phyloP scores from a whole-genome alignment of 2,888 invertebrate genomes.

The Theristus sp. region DNA sequence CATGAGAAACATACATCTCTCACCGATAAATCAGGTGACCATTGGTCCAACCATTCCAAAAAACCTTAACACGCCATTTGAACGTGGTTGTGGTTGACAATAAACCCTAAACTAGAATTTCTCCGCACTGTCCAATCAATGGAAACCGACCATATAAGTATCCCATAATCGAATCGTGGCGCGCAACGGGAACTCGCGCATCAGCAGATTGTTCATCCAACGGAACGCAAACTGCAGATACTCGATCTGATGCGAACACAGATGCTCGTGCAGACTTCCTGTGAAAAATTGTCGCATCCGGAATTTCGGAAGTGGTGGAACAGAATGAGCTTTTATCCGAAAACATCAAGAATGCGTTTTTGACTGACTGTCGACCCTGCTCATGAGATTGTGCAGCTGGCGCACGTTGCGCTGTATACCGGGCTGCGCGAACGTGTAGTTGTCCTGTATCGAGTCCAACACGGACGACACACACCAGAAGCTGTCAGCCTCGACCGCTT shows the following conservation, averaged over 20 bases:
- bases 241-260: constrained; percentile 79
- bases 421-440: constrained; percentile 98
- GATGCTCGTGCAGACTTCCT: constrained; percentile 71
- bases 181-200: constrained; percentile 80
- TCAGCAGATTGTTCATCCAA: constrained; percentile 98
- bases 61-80: no score
- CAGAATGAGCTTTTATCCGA: background rate
- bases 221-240: constrained; percentile 97
- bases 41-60: no score
- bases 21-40: no score
- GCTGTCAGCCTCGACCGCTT: constrained; percentile 87
- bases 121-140: no score
- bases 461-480: constrained; percentile 93
- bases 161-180: constrained; percentile 97
- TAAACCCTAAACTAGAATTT: no score
- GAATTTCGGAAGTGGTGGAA: no score
- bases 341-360: no score
- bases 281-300: no score
- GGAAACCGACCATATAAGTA: constrained; percentile 61
- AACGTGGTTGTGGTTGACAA: no score
- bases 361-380: constrained; percentile 65
- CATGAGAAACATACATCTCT: no score
- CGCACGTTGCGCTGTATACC: constrained; percentile 96
- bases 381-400: constrained; percentile 80
- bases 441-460: constrained; percentile 81